Conservation (phyloP, 2,113 vertebrate species). For the Austrofundulus limnaeus region DNA sequence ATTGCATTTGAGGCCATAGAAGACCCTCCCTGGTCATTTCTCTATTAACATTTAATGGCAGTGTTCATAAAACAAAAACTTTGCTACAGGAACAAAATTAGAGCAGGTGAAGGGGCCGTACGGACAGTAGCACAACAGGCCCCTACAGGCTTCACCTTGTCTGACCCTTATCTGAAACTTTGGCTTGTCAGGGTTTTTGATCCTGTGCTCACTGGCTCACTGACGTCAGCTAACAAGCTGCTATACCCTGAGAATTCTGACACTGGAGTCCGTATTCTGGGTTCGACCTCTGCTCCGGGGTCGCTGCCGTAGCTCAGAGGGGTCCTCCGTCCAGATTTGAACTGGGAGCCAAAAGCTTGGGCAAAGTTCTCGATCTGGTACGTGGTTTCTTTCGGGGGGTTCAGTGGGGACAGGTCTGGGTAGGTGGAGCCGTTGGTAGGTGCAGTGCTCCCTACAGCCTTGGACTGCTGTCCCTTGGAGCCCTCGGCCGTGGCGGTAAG, state of each 20-base stretch:
- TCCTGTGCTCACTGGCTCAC: slow-evolving; percentile 97
- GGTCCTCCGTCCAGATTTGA: slow-evolving; percentile 96
- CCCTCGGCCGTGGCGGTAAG: slow-evolving; percentile 73
- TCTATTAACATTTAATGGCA: slow-evolving; percentile 99
- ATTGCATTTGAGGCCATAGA: slow-evolving; percentile 98
- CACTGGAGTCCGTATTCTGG: slow-evolving; percentile 95
- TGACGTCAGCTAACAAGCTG: slow-evolving; percentile 98
- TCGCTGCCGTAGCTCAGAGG: slow-evolving; percentile 91
- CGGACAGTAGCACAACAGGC: slow-evolving; percentile 65
- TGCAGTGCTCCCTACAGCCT: slow-evolving; percentile 61
- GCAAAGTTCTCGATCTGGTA: slow-evolving; percentile 99
- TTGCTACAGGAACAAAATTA: slow-evolving; percentile 85
- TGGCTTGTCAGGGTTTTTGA: slow-evolving; percentile 99
- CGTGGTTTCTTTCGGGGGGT: slow-evolving; percentile 91
- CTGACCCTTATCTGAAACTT: slow-evolving; percentile 97
- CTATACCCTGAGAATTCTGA: slow-evolving; percentile 99
- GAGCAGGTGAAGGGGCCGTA: slow-evolving; percentile 55
- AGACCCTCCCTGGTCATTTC: slow-evolving; percentile 95
- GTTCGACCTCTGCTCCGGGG: slow-evolving; percentile 89
- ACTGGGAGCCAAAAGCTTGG: slow-evolving; percentile 99
- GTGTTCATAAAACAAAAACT: slow-evolving; percentile 85
- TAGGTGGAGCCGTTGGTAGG: slow-evolving; percentile 84
- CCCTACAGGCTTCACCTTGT: slow-evolving; percentile 76
- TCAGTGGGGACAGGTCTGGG: slow-evolving; percentile 89
- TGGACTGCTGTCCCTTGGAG: slow-evolving; percentile 91